Conservation (phyloP, 2,113 vertebrate genomes). For the Scopus umbretta region DNA sequence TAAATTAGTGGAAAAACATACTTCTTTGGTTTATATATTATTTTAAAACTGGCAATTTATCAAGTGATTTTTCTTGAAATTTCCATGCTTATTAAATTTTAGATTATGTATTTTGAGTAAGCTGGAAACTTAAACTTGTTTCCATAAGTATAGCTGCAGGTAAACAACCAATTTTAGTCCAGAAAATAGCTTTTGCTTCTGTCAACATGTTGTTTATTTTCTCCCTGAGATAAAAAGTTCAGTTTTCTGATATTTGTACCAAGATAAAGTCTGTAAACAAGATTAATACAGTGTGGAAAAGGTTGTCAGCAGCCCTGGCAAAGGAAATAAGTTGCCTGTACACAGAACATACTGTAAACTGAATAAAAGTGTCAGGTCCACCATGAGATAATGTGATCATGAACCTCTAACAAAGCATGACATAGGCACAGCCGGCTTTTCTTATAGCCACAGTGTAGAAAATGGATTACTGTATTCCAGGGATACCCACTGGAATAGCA, state of each 20-base stretch:
- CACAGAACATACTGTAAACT: constrained; percentile 93
- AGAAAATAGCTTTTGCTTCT: constrained; percentile 87
- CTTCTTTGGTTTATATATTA: constrained; percentile 56
- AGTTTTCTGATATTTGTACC: constrained; percentile 92
- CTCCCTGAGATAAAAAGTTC: constrained; percentile 82
- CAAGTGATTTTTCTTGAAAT: constrained; percentile 67
- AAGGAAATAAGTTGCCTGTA: constrained; percentile 91
- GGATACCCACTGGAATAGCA: constrained; percentile 75
- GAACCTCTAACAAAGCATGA: constrained; percentile 97
- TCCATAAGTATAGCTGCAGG: constrained; percentile 72
- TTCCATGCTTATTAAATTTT: constrained; percentile 74
- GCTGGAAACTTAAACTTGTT: constrained; percentile 70
- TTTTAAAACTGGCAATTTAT: constrained; percentile 67
- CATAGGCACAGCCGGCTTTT: constrained; percentile 83
- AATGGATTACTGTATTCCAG: constrained; percentile 93
- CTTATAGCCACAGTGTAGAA: constrained; percentile 85
- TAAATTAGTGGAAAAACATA: constrained; percentile 60
- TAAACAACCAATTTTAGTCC: constrained; percentile 86
- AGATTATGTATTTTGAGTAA: constrained; percentile 73
- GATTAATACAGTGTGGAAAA: constrained; percentile 99
- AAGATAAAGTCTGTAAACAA: constrained; percentile 98
- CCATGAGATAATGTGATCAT: constrained; percentile 97
- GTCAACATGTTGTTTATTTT: constrained; percentile 87
- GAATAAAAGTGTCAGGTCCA: constrained; percentile 98
- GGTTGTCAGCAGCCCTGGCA: constrained; percentile 91